Evolutionary conservation across 1,140 invertebrate species (phyloP).

Genomic region (Aphelinus certus): DNA sequence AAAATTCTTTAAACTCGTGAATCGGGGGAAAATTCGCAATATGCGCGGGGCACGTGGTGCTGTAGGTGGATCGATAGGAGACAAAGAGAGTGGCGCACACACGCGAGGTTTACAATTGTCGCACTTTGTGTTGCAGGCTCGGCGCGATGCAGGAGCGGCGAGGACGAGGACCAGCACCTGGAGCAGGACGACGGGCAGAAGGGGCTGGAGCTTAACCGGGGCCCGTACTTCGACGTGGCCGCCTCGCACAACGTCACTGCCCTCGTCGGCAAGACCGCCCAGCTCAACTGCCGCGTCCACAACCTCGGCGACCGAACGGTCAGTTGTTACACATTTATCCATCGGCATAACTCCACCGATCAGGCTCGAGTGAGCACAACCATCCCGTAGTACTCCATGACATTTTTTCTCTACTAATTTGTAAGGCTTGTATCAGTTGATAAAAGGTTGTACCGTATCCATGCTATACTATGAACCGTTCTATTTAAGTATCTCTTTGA

Average conservation of each 20-base stretch:
- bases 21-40: no score
- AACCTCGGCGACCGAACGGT: slow-evolving; percentile 84
- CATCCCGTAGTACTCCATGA: no score
- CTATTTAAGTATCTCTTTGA: no score
- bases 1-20: not conserved
- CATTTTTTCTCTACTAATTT: no score
- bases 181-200: slow-evolving; percentile 51
- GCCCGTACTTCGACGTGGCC: slow-evolving; percentile 77
- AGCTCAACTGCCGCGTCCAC: slow-evolving; percentile 80
- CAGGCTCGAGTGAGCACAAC: no score
- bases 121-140: slow-evolving; percentile 51
- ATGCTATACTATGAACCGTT: no score
- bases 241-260: slow-evolving; percentile 84
- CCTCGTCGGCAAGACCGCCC: slow-evolving; percentile 80
- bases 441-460: no score
- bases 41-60: no score
- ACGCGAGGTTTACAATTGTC: slow-evolving; percentile 31
- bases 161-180: slow-evolving; percentile 51
- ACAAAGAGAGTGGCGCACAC: not conserved
- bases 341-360: no score
- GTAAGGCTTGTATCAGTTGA: no score
- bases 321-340: slow-evolving; percentile 32
- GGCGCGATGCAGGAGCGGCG: slow-evolving; percentile 54
- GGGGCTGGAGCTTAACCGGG: slow-evolving; percentile 65
- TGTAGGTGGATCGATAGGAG: not conserved